Conservation (phyloP, 2,797 vertebrate genomes). For the Anabas testudineus region DNA sequence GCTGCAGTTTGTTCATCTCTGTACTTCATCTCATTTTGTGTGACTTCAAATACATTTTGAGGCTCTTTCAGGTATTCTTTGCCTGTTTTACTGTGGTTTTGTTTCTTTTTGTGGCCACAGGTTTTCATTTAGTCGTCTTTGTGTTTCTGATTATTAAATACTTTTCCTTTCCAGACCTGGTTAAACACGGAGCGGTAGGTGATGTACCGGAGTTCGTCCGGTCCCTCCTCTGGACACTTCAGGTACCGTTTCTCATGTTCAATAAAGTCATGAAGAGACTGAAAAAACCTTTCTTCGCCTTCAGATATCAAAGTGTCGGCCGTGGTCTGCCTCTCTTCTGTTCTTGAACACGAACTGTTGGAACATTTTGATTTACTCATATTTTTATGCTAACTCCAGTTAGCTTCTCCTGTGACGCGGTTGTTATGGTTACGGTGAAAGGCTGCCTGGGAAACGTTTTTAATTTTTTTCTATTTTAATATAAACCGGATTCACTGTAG, state of each 20-base stretch:
- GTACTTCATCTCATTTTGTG: no score
- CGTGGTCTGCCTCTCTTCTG: conserved; percentile 20
- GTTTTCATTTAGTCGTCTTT: no score
- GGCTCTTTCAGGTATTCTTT: no score
- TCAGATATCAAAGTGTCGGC: conserved; percentile 37
- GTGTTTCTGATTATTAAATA: no score
- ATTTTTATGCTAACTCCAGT: not conserved
- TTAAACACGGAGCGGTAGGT: conserved; percentile 79
- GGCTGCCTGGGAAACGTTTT: conserved; percentile 22
- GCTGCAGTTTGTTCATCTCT: no score
- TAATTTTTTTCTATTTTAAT: no score
- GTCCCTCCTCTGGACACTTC: conserved; percentile 61
- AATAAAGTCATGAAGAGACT: conserved; percentile 70
- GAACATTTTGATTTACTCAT: conserved; percentile 8
- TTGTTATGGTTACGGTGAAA: conserved; percentile 55
- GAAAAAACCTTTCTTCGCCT: conserved; percentile 75
- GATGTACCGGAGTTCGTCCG: conserved; percentile 72
- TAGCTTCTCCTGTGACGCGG: not conserved
- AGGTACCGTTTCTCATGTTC: conserved; percentile 72
- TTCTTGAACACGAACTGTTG: not conserved
- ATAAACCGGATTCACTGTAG: no score
- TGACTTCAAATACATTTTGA: no score
- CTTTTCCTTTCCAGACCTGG: no score
- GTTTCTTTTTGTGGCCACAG: no score
- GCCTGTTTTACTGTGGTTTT: no score